These are phyloP conservation scores for Falco novaeseelandiae DNA, from an alignment of 2,797 vertebrate genomes.

Conservation along the genomic window DNA sequence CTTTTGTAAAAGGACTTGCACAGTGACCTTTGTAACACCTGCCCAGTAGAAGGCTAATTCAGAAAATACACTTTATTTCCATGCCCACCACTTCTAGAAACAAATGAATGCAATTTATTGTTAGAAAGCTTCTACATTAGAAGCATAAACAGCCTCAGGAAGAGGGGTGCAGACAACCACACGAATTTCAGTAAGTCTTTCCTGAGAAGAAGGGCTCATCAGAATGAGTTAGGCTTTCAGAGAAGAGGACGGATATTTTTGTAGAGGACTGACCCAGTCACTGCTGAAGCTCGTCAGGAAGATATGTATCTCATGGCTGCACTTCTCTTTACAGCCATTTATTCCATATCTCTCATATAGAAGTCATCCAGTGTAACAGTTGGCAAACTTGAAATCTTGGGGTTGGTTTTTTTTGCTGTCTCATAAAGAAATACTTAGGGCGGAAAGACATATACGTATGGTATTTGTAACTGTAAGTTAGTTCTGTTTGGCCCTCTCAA, in stretches of 20 bases:
- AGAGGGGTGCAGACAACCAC: not conserved
- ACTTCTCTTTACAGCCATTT: not conserved
- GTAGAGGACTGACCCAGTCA: not conserved
- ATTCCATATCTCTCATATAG: not conserved
- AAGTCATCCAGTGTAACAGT: not conserved
- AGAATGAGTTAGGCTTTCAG: not conserved
- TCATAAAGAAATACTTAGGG: not conserved
- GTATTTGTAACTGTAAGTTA: not conserved
- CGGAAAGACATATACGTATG: not conserved
- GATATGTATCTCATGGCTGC: not conserved
- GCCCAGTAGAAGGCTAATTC: not conserved
- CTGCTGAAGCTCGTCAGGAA: not conserved
- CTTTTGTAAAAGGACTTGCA: not conserved
- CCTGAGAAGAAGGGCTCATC: not conserved
- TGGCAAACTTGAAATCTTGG: not conserved
- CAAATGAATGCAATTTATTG: not conserved
- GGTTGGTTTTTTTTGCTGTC: too few species aligned
- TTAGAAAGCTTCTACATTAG: too few species aligned
- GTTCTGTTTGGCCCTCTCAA: not conserved
- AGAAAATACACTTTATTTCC: not conserved
- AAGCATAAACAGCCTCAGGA: not conserved
- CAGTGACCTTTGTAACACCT: conserved; percentile 1
- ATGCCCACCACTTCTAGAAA: not conserved
- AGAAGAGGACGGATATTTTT: not conserved
- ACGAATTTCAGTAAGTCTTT: not conserved